Evolutionary conservation across 2,797 vertebrate species (phyloP).

Genomic region (Crenuchus spilurus): DNA sequence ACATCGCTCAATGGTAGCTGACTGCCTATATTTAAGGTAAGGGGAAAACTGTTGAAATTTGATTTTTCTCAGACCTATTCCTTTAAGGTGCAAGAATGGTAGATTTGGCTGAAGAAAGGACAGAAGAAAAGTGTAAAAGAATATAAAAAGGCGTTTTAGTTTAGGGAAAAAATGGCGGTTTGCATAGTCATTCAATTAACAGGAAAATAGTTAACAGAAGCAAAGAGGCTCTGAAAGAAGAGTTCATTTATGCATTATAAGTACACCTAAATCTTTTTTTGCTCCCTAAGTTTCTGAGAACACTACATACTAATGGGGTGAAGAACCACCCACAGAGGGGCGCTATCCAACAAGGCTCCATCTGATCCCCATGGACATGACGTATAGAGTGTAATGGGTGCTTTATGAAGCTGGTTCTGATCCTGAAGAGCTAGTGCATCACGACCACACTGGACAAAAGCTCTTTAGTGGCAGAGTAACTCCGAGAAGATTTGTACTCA

Average conservation of each 20-base stretch:
- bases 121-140: neutral
- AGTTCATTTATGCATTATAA: neutral
- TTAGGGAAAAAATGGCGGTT: neutral
- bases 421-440: constrained; percentile 31
- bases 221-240: neutral
- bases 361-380: constrained; percentile 37
- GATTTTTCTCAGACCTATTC: too few species aligned
- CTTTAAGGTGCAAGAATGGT: constrained; percentile 67
- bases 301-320: constrained; percentile 61
- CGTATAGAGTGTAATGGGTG: neutral
- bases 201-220: neutral
- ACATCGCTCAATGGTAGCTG: too few species aligned
- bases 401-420: constrained; percentile 34
- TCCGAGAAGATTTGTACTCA: neutral
- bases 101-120: neutral
- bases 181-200: neutral
- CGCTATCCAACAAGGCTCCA: constrained; percentile 39
- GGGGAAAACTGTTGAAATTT: too few species aligned
- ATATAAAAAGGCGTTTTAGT: too few species aligned
- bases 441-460: neutral
- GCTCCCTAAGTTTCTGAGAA: constrained; percentile 57
- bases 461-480: neutral
- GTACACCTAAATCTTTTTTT: constrained; percentile 36
- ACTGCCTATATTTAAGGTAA: too few species aligned
- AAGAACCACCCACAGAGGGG: constrained; percentile 59